These are phyloP conservation scores for Deroplatys truncata DNA, from an alignment of 2,888 invertebrate genomes.

Conservation along the genomic window DNA sequence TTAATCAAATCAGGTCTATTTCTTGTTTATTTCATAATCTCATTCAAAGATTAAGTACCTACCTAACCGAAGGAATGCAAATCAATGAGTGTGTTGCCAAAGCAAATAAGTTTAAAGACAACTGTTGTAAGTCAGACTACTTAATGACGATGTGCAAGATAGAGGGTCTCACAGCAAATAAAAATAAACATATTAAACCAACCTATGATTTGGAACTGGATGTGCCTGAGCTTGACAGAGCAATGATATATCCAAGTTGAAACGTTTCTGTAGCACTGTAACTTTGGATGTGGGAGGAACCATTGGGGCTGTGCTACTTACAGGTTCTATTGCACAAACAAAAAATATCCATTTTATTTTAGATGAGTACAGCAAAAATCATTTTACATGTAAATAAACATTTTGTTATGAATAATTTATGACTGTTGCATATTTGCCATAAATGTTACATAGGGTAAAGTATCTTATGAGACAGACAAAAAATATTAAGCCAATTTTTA, in stretches of 20 bases:
- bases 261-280: slow-evolving; percentile 26
- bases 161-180: neutral
- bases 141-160: too few relatives aligned
- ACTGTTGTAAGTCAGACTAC: too few relatives aligned
- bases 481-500: too few relatives aligned
- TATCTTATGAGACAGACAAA: too few relatives aligned
- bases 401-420: neutral
- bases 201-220: slow-evolving; percentile 67
- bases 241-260: slow-evolving; percentile 38
- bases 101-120: too few relatives aligned
- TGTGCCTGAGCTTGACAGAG: slow-evolving; percentile 69
- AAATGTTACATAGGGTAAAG: too few relatives aligned
- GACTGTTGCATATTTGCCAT: neutral
- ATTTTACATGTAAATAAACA: neutral
- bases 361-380: neutral
- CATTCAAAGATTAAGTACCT: too few relatives aligned
- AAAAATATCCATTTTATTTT: slow-evolving; percentile 5
- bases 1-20: neutral
- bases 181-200: slow-evolving; percentile 39
- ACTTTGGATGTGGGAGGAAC: slow-evolving; percentile 41
- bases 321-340: slow-evolving; percentile 34
- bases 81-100: too few relatives aligned
- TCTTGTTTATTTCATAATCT: neutral
- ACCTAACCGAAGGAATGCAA: too few relatives aligned
- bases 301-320: slow-evolving; percentile 41